Evolutionary conservation across 2,797 vertebrate genomes (phyloP).

Genomic region (Myiotriccus ornatus): DNA sequence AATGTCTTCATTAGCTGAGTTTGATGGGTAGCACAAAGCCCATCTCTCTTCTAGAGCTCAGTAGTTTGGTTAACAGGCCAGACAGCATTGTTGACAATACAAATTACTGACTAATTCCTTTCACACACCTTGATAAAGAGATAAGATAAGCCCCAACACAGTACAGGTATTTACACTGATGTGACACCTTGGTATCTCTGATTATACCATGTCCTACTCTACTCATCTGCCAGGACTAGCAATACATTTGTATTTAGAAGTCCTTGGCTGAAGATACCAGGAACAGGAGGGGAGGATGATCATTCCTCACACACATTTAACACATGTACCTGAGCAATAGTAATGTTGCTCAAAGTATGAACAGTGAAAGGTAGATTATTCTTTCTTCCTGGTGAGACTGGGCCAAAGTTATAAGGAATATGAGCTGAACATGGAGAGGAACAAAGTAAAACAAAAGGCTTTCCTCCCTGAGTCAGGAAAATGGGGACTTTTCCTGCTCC

Average conservation of each 20-base stretch:
- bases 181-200: not conserved
- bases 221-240: not conserved
- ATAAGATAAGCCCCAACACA: not conserved
- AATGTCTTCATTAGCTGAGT: not conserved
- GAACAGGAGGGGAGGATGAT: not conserved
- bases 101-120: conserved; percentile 35
- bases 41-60: not conserved
- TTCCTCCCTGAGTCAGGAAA: not conserved
- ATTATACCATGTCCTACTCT: not conserved
- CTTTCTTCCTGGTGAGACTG: not conserved
- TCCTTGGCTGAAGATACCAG: rapidly evolving
- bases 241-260: not conserved
- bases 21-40: not conserved
- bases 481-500: not conserved
- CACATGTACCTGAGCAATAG: not conserved
- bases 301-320: not conserved
- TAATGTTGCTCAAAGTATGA: not conserved
- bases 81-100: not conserved
- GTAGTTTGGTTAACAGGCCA: not conserved
- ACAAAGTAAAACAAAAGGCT: not conserved
- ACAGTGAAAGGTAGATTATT: not conserved
- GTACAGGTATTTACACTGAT: not conserved
- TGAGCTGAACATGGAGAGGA: not conserved
- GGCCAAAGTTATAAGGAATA: not conserved
- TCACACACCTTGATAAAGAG: conserved; percentile 18